phyloP scores from a whole-genome alignment of 2,113 vertebrate genomes.

The Pseudopipra pipra region DNA sequence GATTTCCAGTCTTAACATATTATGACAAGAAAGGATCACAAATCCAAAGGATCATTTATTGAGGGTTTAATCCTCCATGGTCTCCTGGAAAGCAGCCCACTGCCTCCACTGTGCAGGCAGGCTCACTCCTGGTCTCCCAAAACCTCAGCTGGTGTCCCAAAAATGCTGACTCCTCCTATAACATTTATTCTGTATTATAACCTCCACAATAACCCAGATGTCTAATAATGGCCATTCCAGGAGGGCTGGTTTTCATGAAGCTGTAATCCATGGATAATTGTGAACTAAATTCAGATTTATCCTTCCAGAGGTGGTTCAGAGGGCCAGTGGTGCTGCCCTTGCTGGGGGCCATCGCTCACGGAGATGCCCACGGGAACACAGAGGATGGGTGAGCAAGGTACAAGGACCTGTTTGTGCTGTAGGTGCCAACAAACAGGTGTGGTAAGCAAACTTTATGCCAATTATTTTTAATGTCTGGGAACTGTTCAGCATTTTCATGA shows the following conservation, averaged over 20 bases:
- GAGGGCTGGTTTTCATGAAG: neutral
- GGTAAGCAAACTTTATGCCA: neutral
- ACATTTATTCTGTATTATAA: neutral
- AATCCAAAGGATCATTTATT: neutral
- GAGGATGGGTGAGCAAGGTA: neutral
- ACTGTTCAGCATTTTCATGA: neutral
- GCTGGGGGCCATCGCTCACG: neutral
- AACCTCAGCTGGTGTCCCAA: neutral
- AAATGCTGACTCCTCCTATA: fast-evolving
- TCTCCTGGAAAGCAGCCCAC: neutral
- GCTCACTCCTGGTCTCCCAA: neutral
- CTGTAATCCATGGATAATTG: neutral
- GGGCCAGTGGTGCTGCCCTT: neutral
- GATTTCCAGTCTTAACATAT: neutral
- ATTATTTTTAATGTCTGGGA: neutral
- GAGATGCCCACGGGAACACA: neutral
- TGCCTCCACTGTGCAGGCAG: neutral
- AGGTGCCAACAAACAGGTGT: neutral
- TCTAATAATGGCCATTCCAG: neutral
- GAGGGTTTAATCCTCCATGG: neutral
- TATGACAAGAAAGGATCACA: neutral
- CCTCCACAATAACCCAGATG: neutral
- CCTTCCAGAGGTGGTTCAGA: neutral
- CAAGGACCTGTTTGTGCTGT: neutral
- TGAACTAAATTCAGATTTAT: neutral